These are phyloP conservation scores for Lepus timidus DNA, from an alignment of 2,113 vertebrate species.

Conservation along the genomic window DNA sequence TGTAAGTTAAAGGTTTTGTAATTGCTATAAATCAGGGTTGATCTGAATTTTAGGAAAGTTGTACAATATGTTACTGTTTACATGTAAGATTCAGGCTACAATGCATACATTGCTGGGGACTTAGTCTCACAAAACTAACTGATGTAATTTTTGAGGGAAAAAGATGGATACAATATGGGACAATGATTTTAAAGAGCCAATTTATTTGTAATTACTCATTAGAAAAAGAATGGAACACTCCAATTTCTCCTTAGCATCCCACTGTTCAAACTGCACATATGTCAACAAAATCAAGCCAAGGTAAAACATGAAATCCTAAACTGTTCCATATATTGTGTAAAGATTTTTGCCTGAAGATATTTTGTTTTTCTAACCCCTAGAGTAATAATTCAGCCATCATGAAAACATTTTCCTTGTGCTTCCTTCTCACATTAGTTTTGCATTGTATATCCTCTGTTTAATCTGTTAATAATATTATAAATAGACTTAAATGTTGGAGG, in stretches of 20 bases:
- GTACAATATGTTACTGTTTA: neutral
- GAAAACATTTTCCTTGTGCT: neutral
- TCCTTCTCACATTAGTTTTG: neutral
- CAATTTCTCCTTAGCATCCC: neutral
- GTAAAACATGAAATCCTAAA: neutral
- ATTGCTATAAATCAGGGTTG: neutral
- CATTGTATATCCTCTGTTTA: neutral
- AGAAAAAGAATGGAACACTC: neutral
- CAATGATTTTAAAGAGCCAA: neutral
- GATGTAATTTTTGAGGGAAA: neutral
- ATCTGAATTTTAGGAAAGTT: neutral
- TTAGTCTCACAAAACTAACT: neutral
- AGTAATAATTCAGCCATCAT: neutral
- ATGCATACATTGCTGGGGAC: neutral
- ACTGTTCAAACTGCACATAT: neutral
- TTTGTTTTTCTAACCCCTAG: neutral
- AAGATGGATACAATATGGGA: neutral
- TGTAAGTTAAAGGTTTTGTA: neutral
- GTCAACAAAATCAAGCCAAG: neutral
- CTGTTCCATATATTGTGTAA: neutral
- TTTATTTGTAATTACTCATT: neutral
- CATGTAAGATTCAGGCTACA: neutral
- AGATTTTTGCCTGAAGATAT: neutral
- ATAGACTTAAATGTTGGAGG: neutral
- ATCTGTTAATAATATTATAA: neutral